Evolutionary conservation across 2,113 vertebrate genomes (phyloP).

Genomic region (Potamarius usumacintae): DNA sequence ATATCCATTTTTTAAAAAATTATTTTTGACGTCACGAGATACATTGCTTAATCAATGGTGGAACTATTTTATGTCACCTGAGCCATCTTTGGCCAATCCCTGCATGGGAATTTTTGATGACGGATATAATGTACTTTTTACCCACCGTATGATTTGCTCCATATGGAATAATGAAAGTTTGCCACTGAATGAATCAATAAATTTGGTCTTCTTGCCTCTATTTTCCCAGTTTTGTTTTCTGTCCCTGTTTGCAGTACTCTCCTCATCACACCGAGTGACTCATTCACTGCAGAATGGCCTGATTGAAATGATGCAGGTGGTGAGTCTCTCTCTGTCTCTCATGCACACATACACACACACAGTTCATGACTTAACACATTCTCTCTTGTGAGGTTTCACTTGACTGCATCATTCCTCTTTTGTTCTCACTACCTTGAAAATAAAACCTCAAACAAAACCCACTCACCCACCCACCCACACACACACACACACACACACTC

Average conservation of each 20-base stretch:
- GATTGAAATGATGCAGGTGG: conserved; percentile 63
- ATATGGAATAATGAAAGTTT: neutral
- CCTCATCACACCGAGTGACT: conserved; percentile 67
- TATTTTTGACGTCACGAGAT: too few species aligned
- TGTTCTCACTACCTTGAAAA: conserved; percentile 6
- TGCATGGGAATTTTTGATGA: too few species aligned
- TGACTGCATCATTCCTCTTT: conserved; percentile 20
- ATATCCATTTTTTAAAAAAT: too few species aligned
- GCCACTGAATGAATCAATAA: neutral
- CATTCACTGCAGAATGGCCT: conserved; percentile 71
- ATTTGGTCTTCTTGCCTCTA: neutral
- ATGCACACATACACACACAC: conserved; percentile 16
- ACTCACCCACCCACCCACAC: neutral
- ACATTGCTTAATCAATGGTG: too few species aligned
- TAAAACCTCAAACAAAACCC: conserved; percentile 4
- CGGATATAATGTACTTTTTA: neutral
- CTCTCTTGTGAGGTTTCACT: conserved; percentile 6
- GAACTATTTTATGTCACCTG: too few species aligned
- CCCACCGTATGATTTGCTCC: neutral
- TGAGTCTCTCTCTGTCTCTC: conserved; percentile 63
- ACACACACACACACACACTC: neutral
- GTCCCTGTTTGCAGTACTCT: neutral
- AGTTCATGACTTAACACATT: conserved; percentile 20
- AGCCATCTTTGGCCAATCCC: too few species aligned
- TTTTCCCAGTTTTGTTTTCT: conserved; percentile 3